phyloP scores from a whole-genome alignment of 30 jellyfish, hydroid and myxozoan genomes.

The Calvadosia cruxmelitensis region DNA sequence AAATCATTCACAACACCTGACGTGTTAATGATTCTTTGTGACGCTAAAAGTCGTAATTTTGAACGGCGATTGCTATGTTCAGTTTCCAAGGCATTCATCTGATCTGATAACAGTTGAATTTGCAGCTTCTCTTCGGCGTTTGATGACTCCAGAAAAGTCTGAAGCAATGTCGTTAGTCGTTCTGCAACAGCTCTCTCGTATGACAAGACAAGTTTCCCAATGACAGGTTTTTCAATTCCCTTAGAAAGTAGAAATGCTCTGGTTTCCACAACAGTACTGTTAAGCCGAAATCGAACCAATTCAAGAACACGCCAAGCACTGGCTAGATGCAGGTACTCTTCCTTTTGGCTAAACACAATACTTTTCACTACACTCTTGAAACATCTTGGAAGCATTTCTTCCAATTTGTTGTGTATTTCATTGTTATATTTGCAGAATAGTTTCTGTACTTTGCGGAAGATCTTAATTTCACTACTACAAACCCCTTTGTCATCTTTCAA shows the following conservation, averaged over 20 bases:
- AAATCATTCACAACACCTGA: neutral
- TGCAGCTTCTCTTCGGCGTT: neutral
- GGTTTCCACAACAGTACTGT: neutral
- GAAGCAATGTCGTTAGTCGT: neutral
- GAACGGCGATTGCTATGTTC: neutral
- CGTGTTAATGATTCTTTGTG: neutral
- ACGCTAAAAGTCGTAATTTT: neutral
- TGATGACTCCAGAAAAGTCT: neutral
- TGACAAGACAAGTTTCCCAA: neutral
- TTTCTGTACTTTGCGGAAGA: neutral
- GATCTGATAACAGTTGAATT: neutral
- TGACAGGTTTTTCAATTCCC: neutral
- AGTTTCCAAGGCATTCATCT: neutral
- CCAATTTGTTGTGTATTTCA: neutral
- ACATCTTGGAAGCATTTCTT: neutral
- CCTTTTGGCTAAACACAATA: neutral
- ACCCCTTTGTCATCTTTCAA: neutral
- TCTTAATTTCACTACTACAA: neutral
- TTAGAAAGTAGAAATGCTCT: neutral
- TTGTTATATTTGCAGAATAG: neutral
- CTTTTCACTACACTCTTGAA: neutral
- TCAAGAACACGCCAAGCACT: neutral
- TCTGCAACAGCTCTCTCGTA: neutral
- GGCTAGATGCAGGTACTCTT: neutral
- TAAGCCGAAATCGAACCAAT: neutral